phyloP scores from a whole-genome alignment of 2,113 vertebrate genomes.

The Mungos mungo region DNA sequence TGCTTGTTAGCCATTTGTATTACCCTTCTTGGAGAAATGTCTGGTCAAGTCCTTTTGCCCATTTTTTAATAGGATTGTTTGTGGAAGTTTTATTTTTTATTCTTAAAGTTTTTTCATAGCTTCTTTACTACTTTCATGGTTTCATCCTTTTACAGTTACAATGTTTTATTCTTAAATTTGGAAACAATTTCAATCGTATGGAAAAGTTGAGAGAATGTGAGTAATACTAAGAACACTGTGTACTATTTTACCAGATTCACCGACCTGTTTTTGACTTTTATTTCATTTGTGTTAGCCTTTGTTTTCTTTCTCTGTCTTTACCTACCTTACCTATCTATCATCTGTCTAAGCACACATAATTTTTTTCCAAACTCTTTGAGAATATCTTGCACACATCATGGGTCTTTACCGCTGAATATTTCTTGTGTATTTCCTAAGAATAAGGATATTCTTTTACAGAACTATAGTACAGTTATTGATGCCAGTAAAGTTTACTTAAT shows the following conservation, averaged over 20 bases:
- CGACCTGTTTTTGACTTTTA: not conserved
- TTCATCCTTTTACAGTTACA: not conserved
- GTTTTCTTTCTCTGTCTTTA: not conserved
- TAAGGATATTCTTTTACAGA: not conserved
- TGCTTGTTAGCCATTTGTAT: not conserved
- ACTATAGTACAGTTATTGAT: not conserved
- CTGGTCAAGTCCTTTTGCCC: not conserved
- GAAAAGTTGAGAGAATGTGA: not conserved
- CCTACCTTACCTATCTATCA: not conserved
- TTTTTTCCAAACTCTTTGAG: not conserved
- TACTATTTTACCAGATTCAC: not conserved
- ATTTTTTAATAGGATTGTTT: not conserved
- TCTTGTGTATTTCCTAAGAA: not conserved
- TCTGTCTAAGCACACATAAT: not conserved
- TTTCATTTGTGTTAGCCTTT: not conserved
- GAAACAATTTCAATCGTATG: not conserved
- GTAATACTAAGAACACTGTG: not conserved
- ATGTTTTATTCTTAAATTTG: not conserved
- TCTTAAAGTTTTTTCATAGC: not conserved
- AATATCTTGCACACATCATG: not conserved
- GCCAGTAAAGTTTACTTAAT: not conserved
- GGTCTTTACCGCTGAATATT: not conserved
- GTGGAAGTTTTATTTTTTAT: conserved; percentile 27
- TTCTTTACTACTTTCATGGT: not conserved
- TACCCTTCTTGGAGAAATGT: not conserved